Percentiles rank a stretch among this genome's conserved stretches.
Evolutionary conservation across 2,797 vertebrate genomes (phyloP).

Genomic region (Clarias laeviceps): DNA sequence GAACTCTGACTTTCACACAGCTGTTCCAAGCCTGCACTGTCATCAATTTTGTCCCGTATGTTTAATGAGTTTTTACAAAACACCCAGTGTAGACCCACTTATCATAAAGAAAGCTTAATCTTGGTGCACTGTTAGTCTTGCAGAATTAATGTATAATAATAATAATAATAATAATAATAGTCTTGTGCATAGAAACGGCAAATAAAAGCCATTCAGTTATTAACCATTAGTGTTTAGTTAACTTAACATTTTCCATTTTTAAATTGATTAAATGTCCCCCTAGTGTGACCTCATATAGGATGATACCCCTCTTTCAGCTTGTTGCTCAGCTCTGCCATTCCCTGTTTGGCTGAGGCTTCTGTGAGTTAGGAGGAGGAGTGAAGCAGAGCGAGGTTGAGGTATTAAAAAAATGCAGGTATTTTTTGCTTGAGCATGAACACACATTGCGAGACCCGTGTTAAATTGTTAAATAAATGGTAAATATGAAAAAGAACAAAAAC

Average conservation of each 20-base stretch:
- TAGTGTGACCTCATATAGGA: too few relatives aligned
- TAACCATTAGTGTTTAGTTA: neutral
- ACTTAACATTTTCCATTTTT: neutral
- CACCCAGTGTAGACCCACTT: neutral
- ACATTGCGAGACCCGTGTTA: too few relatives aligned
- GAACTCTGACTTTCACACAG: neutral
- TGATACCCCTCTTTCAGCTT: too few relatives aligned
- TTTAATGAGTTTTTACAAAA: slow-evolving; percentile 4
- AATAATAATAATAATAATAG: neutral
- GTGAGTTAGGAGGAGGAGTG: too few relatives aligned
- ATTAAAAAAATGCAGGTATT: too few relatives aligned
- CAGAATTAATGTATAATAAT: neutral
- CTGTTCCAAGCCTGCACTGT: neutral
- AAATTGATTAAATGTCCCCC: too few relatives aligned
- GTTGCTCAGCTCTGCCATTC: too few relatives aligned
- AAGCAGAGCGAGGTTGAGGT: too few relatives aligned
- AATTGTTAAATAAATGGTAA: too few relatives aligned
- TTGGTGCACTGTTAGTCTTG: neutral
- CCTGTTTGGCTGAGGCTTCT: too few relatives aligned
- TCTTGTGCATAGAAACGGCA: neutral
- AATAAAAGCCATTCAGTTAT: neutral
- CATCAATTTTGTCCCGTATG: neutral
- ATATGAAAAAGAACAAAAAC: too few relatives aligned
- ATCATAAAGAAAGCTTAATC: neutral
- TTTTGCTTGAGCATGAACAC: too few relatives aligned